Base-by-base conservation (phyloP, 2,888 invertebrate genomes). In the Yponomeuta cagnagella region DNA sequence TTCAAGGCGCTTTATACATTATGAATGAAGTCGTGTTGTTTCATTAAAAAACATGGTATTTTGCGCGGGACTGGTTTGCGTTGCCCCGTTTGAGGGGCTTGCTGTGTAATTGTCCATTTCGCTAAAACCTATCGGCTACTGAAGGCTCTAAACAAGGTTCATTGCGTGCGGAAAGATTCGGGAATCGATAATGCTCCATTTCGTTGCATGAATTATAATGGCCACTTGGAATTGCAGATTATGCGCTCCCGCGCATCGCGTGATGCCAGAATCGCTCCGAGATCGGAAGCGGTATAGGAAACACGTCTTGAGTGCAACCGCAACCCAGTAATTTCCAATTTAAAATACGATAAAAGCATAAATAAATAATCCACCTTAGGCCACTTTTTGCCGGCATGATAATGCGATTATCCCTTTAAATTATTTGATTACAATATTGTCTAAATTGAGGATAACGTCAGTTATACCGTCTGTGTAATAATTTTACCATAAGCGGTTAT, bases 21-120 rank as follows among this genome's bases (percentile, higher is more conserved):
- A 90, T 91, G 91, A 91, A 91, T 91, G 91, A 89, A 90, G 90
- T 84, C 82, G 82, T 80, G 83, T 83, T 84, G 86, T 84, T 87
- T 81, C 48, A 77, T 87, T 83, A 85, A 85, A 86, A 85, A 87
- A 86, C 52, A 87, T 83, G 80, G 86, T 86, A 87, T 88, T 85
- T 83, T 83, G 82, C 83, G 79, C 85, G 82, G 80, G 82, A 89
- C 90, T 81, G 88, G 90, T 89, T 86, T 83, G 76, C 82, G 79
- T 80, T 79, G 84, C 83, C 75, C 82, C 84, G 84, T 85, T 86
- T 86, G 88, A 86, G 82, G 23, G 81, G 79, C 80, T 87, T 85
- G 84, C 85, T 86, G 88, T 86, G 88, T 87, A 87, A 88, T 90
- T 89, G 85, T 87, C 80, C 80, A 79, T 75, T 58, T 43, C 8